Evolutionary conservation across 2,113 vertebrate species (phyloP).

Genomic region (Furnarius figulus): DNA sequence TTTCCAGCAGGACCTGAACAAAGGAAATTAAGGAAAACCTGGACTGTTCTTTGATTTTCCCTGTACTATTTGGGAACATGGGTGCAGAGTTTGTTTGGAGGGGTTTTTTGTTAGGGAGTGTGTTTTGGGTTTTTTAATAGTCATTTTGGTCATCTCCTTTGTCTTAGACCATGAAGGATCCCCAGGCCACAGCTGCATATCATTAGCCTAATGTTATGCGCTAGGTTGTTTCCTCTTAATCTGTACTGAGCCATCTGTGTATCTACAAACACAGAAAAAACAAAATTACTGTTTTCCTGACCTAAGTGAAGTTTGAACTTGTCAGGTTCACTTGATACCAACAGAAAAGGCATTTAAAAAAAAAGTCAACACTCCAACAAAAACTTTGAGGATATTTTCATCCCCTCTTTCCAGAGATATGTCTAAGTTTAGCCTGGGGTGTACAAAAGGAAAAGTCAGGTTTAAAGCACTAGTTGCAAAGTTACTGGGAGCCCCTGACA

Average conservation of each 20-base stretch:
- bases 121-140: not conserved
- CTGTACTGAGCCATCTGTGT: not conserved
- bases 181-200: not conserved
- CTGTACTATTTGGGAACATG: fast-evolving
- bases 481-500: not conserved
- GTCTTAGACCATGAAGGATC: not conserved
- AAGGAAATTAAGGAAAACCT: not conserved
- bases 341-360: not conserved
- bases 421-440: not conserved
- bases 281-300: not conserved
- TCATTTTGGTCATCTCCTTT: not conserved
- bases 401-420: not conserved
- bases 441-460: not conserved
- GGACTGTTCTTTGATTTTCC: not conserved
- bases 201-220: not conserved
- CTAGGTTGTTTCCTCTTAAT: not conserved
- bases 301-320: not conserved
- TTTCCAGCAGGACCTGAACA: not conserved
- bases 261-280: not conserved
- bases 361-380: not conserved
- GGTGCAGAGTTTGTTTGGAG: not conserved
- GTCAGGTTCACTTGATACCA: not conserved
- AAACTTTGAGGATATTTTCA: not conserved
- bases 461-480: not conserved
- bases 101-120: not conserved